A percentile compares a stretch with the other conserved stretches of the same genome.
Conservation (phyloP, 2,113 vertebrate species). For the Chinchilla lanigera region DNA sequence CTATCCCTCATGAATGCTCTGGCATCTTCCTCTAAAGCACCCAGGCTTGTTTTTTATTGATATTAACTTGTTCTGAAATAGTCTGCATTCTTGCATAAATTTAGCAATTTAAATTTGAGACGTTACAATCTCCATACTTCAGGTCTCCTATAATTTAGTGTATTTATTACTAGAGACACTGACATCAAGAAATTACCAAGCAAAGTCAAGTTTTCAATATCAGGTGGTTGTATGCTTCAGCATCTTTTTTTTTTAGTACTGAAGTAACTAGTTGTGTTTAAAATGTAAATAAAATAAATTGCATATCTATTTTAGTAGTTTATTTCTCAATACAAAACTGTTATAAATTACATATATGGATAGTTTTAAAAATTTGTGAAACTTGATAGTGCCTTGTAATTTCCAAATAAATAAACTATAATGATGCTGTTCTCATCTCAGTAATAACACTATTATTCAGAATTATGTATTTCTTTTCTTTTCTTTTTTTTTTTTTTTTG, state of each 20-base stretch:
- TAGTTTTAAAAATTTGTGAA: background rate
- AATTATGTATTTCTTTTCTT: background rate
- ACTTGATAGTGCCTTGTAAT: background rate
- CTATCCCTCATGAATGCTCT: conserved; percentile 82
- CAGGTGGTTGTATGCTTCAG: conserved; percentile 80
- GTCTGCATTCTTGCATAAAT: conserved; percentile 87
- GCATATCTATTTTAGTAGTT: background rate
- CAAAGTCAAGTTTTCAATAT: conserved; percentile 78
- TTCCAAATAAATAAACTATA: background rate
- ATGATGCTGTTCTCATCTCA: background rate
- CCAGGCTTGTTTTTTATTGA: conserved; percentile 84
- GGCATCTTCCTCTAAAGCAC: conserved; percentile 85
- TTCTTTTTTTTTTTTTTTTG: too few species aligned
- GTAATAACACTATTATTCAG: background rate
- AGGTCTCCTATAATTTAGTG: conserved; percentile 84
- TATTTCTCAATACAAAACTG: background rate
- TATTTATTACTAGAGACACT: conserved; percentile 79
- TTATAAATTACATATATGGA: background rate
- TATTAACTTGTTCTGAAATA: conserved; percentile 89
- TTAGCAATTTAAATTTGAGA: conserved; percentile 85
- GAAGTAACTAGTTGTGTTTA: conserved; percentile 62
- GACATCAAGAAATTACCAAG: conserved; percentile 81
- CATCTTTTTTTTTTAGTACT: conserved; percentile 67
- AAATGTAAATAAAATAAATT: conserved; percentile 65
- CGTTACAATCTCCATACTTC: conserved; percentile 86